Evolutionary conservation across 2,113 vertebrate genomes (phyloP), one percentile per base, ranked within the genome.

Genomic region (Trichechus manatus): DNA sequence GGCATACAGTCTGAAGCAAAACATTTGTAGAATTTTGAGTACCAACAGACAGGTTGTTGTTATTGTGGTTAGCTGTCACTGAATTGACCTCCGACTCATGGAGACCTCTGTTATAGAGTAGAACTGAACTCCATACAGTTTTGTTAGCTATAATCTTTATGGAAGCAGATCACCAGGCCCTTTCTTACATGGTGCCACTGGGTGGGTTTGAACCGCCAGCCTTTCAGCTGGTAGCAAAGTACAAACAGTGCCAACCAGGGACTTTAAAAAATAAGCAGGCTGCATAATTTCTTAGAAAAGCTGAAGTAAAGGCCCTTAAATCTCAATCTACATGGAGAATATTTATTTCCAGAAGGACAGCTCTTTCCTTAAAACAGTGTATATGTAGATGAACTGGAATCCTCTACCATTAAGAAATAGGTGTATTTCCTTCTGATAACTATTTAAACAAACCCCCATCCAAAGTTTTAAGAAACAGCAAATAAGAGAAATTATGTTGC

Each of bases 271-370:
- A 13, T n/a, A 81, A 63, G 36, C n/a, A 8, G 10, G 1, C 44
- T 87, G 27, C 36, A 33, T 78, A 68, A 95, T 90, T 95, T 87
- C 39, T 64, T 27, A 92, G 27, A 5, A 56, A 81, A 95, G 29
- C 7, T 77, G 70, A 91, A 92, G 61, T 4, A 33, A 3, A 53
- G 5, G 6, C 47, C 81, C 53, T 89, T 86, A 29, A 63, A 44
- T 79, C 39, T 97, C 74, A 74, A 66, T 53, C 59, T n/a, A 64
- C 13, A 82, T 42, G 5, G 53, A 70, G n/a, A 87, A 8, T 36
- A 27, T 75, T 88, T 44, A 72, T 22, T 93, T 88, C 17, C 27
- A 50, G 17, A 89, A 82, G 9, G 20, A 70, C 78, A 36, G 19
- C 20, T 87, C 80, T 80, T 94, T 31, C n/a, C 25, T 70, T 68